Conservation (phyloP, 2,113 vertebrate genomes). For the Struthidea cinerea region DNA sequence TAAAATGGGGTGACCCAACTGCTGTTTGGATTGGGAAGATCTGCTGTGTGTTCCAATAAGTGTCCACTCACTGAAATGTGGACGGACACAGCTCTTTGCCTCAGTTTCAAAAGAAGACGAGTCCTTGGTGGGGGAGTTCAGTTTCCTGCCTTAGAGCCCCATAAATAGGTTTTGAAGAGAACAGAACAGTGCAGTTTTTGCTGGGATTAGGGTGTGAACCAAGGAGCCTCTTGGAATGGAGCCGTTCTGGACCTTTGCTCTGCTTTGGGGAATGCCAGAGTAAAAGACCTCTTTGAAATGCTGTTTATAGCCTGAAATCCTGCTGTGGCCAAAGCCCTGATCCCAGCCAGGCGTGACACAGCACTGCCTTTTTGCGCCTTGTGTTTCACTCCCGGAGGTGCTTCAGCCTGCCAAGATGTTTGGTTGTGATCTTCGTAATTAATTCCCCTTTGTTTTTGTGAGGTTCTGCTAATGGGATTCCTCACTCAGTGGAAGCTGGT, state of each 20-base stretch:
- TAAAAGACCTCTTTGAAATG: constrained; percentile 30
- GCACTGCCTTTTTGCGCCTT: not conserved
- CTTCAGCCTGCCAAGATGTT: not conserved
- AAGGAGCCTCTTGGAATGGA: not conserved
- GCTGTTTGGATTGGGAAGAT: not conserved
- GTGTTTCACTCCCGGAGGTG: not conserved
- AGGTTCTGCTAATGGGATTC: constrained; percentile 18
- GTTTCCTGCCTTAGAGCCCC: not conserved
- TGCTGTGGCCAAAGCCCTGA: not conserved
- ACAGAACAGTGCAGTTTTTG: not conserved
- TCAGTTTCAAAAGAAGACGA: not conserved
- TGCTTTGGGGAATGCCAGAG: not conserved
- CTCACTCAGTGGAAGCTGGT: not conserved
- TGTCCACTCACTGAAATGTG: not conserved
- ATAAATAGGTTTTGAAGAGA: not conserved
- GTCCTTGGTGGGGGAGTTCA: not conserved
- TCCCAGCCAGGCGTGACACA: not conserved
- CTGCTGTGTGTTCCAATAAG: not conserved
- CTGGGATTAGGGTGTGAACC: not conserved
- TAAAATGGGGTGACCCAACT: not conserved
- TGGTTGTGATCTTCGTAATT: constrained; percentile 19
- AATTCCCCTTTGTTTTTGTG: constrained; percentile 10
- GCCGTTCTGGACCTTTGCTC: not conserved
- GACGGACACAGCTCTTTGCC: not conserved
- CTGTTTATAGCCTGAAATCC: not conserved